Conservation (phyloP, 2,113 vertebrate species). For the Sylvilagus bachmani region DNA sequence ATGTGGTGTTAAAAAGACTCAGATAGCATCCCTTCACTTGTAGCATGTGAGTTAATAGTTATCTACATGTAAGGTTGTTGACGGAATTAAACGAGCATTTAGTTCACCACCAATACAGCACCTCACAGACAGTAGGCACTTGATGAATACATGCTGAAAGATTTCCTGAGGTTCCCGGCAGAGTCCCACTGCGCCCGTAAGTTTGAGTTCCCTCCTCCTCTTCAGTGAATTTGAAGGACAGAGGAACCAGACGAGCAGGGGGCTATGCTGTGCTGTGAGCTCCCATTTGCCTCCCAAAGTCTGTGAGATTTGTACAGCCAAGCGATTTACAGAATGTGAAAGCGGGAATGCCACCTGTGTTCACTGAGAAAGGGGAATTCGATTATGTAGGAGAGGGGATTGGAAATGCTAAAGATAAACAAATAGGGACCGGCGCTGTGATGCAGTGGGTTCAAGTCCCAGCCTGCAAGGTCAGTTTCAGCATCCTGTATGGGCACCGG, state of each 20-base stretch:
- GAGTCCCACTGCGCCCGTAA: background rate
- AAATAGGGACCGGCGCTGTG: too few relatives aligned
- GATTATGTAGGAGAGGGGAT: background rate
- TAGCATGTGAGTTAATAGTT: conserved; percentile 12
- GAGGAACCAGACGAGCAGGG: background rate
- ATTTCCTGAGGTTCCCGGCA: background rate
- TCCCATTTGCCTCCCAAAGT: background rate
- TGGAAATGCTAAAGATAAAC: background rate
- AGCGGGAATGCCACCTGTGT: background rate
- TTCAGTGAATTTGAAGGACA: background rate
- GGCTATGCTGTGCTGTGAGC: background rate
- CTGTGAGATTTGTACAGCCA: background rate
- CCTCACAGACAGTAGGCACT: background rate
- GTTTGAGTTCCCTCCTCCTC: background rate
- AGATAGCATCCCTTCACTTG: background rate
- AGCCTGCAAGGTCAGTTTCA: too few relatives aligned
- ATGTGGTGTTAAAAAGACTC: background rate
- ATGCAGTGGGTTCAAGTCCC: too few relatives aligned
- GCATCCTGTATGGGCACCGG: too few relatives aligned
- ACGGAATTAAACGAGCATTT: background rate
- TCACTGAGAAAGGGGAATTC: background rate
- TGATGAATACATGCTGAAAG: background rate
- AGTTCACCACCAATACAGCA: background rate
- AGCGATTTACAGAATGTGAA: background rate
- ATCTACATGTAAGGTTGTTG: background rate